Conservation (phyloP, 2,113 vertebrate genomes). For the Smithornis capensis region DNA sequence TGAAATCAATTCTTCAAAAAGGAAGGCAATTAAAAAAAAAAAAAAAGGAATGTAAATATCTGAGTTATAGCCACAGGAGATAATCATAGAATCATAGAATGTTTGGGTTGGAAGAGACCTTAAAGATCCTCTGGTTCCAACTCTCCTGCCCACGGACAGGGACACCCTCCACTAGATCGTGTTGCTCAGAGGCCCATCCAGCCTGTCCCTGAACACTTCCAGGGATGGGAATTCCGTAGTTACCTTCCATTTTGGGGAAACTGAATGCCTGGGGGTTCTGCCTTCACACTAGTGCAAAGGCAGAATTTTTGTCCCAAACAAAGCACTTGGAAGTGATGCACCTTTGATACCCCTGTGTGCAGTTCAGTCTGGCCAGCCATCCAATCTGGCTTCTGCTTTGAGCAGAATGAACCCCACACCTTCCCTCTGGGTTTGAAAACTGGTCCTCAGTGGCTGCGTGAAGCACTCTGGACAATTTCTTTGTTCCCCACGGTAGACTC, state of each 20-base stretch:
- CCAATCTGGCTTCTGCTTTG: background rate
- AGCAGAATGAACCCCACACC: background rate
- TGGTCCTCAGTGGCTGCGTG: background rate
- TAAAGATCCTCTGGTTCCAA: background rate
- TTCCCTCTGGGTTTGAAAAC: background rate
- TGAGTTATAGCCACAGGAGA: constrained; percentile 30
- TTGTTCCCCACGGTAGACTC: background rate
- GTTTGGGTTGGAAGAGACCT: background rate
- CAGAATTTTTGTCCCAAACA: background rate
- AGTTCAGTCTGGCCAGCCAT: background rate
- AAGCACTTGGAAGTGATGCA: background rate
- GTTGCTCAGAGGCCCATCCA: background rate
- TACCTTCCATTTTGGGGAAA: background rate
- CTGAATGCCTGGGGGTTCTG: background rate
- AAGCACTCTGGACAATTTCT: background rate
- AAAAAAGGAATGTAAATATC: background rate
- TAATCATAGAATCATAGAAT: background rate
- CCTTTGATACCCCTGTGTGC: background rate
- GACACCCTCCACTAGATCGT: background rate
- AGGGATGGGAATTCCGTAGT: background rate
- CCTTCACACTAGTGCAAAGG: background rate
- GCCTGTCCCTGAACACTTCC: background rate
- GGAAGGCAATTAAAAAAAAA: background rate
- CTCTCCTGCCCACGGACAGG: background rate
- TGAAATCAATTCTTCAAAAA: constrained; percentile 70